Base-by-base conservation (phyloP, 2,113 vertebrate genomes). In the Phyllostomus hastatus region DNA sequence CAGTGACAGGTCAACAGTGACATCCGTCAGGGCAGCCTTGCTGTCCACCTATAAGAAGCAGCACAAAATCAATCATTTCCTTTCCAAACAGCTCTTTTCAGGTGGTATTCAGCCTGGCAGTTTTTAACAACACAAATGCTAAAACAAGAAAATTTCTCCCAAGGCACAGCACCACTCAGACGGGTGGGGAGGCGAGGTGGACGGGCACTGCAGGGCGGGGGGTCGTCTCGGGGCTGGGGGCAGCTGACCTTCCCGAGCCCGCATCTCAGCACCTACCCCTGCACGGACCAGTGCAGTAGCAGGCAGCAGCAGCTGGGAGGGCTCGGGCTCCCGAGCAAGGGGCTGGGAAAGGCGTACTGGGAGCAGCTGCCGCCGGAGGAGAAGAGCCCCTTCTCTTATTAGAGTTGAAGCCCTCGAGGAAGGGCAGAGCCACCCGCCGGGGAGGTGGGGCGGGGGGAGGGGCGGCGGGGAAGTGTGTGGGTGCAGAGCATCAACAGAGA, bases 251-350 rank as follows among this genome's bases (percentile, higher is more conserved):
- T 2, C 52, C 84, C 10, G 17, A 61, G 50, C 10, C 64, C 26
- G 10, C 15, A 9, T 38, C 57, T 89, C 38, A 43, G 46, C 73
- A 26, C 19, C 66, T 46, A 4, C 26, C 14, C 16, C 72, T 12
- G 38, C 72, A 41, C 33, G 15, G 26, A 50, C 19, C 43, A 20
- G 10, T 24, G 54, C 64, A 48, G 72, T 35, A 50, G 66, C 57
- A 24, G 0, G 1, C 19, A 72, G 83, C 19, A 72, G 83, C 10
- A 10, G 3, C 72, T 41, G 46, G 61, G 38, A 28, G 38, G 91
- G 10, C 24, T 1, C 2, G 33, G 66, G 4, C 66, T 70, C 7
- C 78, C 11, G n/a, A 31, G 41, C 26, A 35, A 0, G 0, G 4
- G 46, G 2, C 15, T 69, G 8, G 5, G n/a, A 76, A 57, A 52